A percentile compares a stretch with the other conserved stretches of the same genome.
Evolutionary conservation across 2,113 vertebrate genomes (phyloP).

Genomic region (Macroglossus sobrinus): DNA sequence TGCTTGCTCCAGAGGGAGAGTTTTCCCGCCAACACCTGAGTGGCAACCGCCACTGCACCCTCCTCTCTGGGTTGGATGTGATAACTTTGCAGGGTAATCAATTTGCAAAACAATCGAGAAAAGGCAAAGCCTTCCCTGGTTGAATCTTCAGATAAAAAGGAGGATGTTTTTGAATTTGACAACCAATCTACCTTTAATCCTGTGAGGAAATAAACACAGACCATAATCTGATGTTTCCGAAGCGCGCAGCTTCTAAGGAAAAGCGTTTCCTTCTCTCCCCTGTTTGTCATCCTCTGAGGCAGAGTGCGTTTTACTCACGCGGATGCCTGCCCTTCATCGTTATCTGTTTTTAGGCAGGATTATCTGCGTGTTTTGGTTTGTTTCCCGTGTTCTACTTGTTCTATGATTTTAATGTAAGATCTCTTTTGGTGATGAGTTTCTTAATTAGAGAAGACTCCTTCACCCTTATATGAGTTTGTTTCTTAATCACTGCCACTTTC

Average conservation of each 20-base stretch:
- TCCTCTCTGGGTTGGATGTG: background rate
- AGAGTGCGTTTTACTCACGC: background rate
- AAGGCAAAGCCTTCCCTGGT: background rate
- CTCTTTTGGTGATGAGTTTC: background rate
- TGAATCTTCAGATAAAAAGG: constrained; percentile 60
- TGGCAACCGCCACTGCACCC: background rate
- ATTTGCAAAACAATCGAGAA: constrained; percentile 60
- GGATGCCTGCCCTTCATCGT: background rate
- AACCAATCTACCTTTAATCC: constrained; percentile 64
- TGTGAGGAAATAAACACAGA: constrained; percentile 65
- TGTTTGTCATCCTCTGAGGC: constrained; percentile 2
- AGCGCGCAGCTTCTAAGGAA: constrained; percentile 15
- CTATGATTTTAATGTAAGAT: background rate
- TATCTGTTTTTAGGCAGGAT: background rate
- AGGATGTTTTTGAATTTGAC: constrained; percentile 60
- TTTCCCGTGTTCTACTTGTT: constrained; percentile 13
- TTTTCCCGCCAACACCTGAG: background rate
- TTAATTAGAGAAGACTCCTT: constrained; percentile 24
- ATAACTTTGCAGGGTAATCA: constrained; percentile 27
- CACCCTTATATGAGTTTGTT: background rate
- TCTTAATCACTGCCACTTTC: background rate
- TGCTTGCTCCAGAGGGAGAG: background rate
- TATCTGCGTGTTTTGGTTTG: background rate
- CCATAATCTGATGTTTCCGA: constrained; percentile 44
- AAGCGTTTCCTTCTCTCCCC: background rate